Conservation (phyloP, 2,797 vertebrate species). For the Thamnophis elegans region DNA sequence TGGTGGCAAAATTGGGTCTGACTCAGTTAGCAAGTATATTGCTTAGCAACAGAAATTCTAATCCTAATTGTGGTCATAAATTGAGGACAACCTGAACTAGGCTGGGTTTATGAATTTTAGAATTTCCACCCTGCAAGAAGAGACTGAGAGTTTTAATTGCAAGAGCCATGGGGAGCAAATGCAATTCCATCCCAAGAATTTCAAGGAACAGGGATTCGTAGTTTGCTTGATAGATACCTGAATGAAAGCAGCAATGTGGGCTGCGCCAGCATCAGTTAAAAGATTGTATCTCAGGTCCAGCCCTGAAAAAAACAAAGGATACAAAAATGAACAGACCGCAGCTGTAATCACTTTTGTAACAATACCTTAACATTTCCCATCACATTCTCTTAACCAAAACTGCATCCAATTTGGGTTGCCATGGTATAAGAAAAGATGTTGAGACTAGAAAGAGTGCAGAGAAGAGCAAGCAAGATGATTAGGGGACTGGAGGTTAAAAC, state of each 20-base stretch:
- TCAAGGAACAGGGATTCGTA: conserved; percentile 12
- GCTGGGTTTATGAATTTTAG: background rate
- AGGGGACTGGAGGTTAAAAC: too few species aligned
- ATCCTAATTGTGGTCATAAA: background rate
- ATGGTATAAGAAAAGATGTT: too few species aligned
- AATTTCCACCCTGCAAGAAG: background rate
- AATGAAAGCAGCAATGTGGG: conserved; percentile 74
- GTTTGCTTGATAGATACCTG: conserved; percentile 70
- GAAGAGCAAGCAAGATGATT: too few species aligned
- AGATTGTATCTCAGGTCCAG: conserved; percentile 82
- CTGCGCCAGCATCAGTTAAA: conserved; percentile 76
- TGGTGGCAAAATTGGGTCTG: background rate
- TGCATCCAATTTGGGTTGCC: too few species aligned
- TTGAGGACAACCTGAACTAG: background rate
- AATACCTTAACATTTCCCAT: background rate
- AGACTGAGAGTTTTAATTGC: background rate
- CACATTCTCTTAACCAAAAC: background rate
- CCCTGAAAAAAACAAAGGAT: conserved; percentile 64
- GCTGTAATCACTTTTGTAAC: background rate
- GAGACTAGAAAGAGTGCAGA: too few species aligned
- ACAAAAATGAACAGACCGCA: background rate
- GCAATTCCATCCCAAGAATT: background rate
- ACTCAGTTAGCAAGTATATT: background rate
- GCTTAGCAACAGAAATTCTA: background rate
- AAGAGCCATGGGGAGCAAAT: background rate